These are phyloP conservation scores for Seira musarum DNA, from an alignment of 2,888 invertebrate species.

Conservation along the genomic window DNA sequence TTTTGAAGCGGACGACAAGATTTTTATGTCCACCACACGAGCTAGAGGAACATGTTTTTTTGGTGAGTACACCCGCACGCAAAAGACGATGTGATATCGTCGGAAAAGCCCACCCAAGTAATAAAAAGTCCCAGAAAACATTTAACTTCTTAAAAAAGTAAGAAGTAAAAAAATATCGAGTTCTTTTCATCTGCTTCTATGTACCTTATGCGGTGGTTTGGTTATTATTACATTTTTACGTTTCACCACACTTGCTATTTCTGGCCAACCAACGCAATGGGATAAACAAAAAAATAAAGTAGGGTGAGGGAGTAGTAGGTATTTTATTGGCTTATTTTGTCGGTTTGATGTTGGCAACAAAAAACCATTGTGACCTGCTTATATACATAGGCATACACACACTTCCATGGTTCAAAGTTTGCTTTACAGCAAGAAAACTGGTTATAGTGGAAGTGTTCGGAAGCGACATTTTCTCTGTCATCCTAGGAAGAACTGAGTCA, in stretches of 20 bases:
- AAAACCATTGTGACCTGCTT: background rate
- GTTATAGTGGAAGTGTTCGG: too few species aligned
- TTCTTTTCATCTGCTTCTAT: too few species aligned
- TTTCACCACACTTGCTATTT: background rate
- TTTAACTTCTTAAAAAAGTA: background rate
- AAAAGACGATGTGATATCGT: background rate
- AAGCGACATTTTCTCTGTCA: too few species aligned
- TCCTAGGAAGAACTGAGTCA: too few species aligned
- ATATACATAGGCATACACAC: background rate
- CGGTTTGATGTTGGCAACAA: slow-evolving; percentile 1
- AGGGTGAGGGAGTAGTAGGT: background rate
- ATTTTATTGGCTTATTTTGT: slow-evolving; percentile 19
- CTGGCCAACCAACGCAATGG: too few species aligned
- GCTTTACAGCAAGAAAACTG: too few species aligned
- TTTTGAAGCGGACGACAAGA: slow-evolving; percentile 1
- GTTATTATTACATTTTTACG: background rate
- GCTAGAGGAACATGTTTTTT: background rate
- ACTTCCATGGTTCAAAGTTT: background rate
- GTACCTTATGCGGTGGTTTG: too few species aligned
- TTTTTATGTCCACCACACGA: slow-evolving; percentile 13
- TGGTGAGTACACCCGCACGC: slow-evolving; percentile 7
- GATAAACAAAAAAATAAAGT: slow-evolving; percentile 17
- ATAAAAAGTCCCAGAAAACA: background rate
- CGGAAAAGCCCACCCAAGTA: slow-evolving; percentile 20
- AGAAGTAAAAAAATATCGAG: background rate